Conservation (phyloP, 2,888 invertebrate genomes). For the Chrysomela aeneicollis region DNA sequence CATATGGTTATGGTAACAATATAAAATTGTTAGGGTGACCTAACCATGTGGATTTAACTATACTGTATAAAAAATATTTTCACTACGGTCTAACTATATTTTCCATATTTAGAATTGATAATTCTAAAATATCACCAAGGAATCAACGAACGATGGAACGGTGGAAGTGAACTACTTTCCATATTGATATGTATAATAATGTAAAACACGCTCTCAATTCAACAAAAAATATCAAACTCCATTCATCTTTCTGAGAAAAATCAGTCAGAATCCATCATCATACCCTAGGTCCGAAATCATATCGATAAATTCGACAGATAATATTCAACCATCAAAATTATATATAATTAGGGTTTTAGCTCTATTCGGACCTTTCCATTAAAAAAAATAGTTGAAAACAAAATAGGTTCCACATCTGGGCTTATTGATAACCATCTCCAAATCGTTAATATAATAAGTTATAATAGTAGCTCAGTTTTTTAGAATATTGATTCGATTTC, state of each 20-base stretch:
- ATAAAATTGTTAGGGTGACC: too few species aligned
- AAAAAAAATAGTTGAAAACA: slow-evolving; percentile 26
- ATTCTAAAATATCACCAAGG: too few species aligned
- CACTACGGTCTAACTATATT: too few species aligned
- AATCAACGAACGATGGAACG: too few species aligned
- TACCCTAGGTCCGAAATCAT: slow-evolving; percentile 29
- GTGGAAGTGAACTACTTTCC: too few species aligned
- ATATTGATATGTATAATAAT: too few species aligned
- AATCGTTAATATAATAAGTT: slow-evolving; percentile 43
- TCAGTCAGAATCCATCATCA: background rate
- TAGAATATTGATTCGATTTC: background rate
- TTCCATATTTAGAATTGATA: too few species aligned
- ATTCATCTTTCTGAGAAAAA: background rate
- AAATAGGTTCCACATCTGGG: slow-evolving; percentile 42
- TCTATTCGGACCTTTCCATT: slow-evolving; percentile 37
- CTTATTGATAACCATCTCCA: slow-evolving; percentile 44
- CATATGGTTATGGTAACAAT: too few species aligned
- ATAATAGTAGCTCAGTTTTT: slow-evolving; percentile 21
- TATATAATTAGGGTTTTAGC: slow-evolving; percentile 47
- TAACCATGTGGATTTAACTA: too few species aligned
- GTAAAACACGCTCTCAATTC: too few species aligned
- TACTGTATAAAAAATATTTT: too few species aligned
- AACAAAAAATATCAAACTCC: too few species aligned
- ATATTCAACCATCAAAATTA: slow-evolving; percentile 43
- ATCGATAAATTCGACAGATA: slow-evolving; percentile 43